Percentiles rank a stretch among this genome's conserved stretches.
Conservation (phyloP, 2,888 invertebrate genomes). For the Caenorhabditis becei region DNA sequence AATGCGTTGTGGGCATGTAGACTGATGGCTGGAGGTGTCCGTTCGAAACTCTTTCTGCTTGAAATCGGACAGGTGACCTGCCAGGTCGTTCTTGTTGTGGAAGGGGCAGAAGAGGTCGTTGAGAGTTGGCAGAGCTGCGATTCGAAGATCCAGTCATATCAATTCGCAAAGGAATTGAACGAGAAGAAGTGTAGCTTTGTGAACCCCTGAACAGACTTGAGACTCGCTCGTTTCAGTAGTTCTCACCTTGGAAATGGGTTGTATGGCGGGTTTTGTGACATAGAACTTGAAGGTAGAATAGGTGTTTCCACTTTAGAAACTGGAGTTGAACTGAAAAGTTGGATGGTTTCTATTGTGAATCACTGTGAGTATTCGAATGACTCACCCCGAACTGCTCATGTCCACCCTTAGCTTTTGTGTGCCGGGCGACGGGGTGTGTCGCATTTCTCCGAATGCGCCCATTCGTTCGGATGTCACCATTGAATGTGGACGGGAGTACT, state of each 20-base stretch:
- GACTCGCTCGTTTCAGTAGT: background rate
- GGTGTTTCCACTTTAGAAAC: slow-evolving; percentile 56
- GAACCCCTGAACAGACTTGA: slow-evolving; percentile 38
- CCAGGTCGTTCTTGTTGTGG: slow-evolving; percentile 16
- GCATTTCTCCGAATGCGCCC: slow-evolving; percentile 69
- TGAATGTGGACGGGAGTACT: slow-evolving; percentile 40
- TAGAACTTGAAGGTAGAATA: slow-evolving; percentile 53
- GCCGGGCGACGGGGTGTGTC: slow-evolving; percentile 48
- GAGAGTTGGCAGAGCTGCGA: slow-evolving; percentile 47
- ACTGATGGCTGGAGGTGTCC: slow-evolving; percentile 26
- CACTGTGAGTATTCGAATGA: slow-evolving; percentile 1
- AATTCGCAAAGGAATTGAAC: slow-evolving; percentile 35
- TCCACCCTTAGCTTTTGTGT: slow-evolving; percentile 51
- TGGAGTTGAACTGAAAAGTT: slow-evolving; percentile 38
- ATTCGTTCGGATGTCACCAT: slow-evolving; percentile 64
- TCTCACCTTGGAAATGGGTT: slow-evolving; percentile 49
- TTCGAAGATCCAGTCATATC: slow-evolving; percentile 24
- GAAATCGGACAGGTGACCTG: slow-evolving; percentile 43
- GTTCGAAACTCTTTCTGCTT: slow-evolving; percentile 14
- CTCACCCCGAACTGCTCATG: slow-evolving; percentile 62
- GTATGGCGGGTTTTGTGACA: slow-evolving; percentile 45
- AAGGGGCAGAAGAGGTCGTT: slow-evolving; percentile 37
- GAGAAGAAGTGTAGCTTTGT: slow-evolving; percentile 38
- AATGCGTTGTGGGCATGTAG: slow-evolving; percentile 52
- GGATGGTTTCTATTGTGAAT: background rate